Percentiles rank a stretch among this genome's conserved stretches.
phyloP scores from a whole-genome alignment of 1,140 invertebrate genomes.

The Drosophila dunni region DNA sequence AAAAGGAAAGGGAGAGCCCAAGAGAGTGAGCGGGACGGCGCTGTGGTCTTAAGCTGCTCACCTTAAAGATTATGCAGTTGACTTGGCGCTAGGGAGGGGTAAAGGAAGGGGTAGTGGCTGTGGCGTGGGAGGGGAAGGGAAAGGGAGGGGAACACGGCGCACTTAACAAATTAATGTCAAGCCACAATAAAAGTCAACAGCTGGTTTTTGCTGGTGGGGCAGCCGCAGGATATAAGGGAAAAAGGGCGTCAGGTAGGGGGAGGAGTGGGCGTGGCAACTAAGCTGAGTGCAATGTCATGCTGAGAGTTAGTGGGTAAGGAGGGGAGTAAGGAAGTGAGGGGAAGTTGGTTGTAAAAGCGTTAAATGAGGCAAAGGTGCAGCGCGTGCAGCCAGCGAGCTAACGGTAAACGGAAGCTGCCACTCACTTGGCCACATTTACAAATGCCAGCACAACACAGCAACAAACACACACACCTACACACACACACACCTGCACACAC shows the following conservation, averaged over 20 bases:
- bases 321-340: no score
- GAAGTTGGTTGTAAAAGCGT: slow-evolving; percentile 2
- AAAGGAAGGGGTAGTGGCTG: slow-evolving; percentile 8
- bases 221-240: not conserved
- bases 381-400: not conserved
- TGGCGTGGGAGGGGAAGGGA: not conserved
- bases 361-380: slow-evolving; percentile 4
- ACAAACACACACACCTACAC: not conserved
- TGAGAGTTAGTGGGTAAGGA: slow-evolving; percentile 23
- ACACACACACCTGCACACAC: slow-evolving; percentile 3
- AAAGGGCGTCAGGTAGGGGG: not conserved
- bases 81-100: slow-evolving; percentile 11
- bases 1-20: not conserved
- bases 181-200: slow-evolving; percentile 83
- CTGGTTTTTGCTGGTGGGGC: slow-evolving; percentile 56
- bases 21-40: not conserved
- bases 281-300: slow-evolving; percentile 78
- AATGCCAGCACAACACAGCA: slow-evolving; percentile 19
- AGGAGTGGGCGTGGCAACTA: slow-evolving; percentile 16
- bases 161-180: slow-evolving; percentile 84
- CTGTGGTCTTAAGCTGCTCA: slow-evolving; percentile 37
- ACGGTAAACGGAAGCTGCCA: slow-evolving; percentile 45
- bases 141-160: slow-evolving; percentile 35
- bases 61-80: slow-evolving; percentile 57
- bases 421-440: slow-evolving; percentile 37